Conservation (phyloP, 2,113 vertebrate species). For the Thymallus thymallus region DNA sequence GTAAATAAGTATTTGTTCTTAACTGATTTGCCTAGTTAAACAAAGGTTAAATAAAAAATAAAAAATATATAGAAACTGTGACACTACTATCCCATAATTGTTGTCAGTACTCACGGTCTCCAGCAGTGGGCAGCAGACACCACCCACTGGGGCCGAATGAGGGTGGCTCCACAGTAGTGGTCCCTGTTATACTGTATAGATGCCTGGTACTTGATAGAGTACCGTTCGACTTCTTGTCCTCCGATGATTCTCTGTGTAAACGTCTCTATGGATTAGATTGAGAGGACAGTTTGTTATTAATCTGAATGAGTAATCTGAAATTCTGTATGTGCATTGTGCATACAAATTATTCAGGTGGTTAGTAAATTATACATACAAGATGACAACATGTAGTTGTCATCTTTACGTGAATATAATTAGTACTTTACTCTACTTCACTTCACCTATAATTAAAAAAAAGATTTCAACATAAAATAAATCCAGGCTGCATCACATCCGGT, state of each 20-base stretch:
- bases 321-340: neutral
- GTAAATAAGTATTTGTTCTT: too few relatives aligned
- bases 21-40: too few relatives aligned
- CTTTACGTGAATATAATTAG: too few relatives aligned
- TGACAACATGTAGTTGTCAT: too few relatives aligned
- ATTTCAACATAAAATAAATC: too few relatives aligned
- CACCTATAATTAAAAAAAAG: too few relatives aligned
- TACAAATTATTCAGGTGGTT: too few relatives aligned
- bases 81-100: neutral
- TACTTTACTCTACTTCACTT: too few relatives aligned
- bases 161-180: slow-evolving; percentile 72
- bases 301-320: neutral
- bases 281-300: neutral
- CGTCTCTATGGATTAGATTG: slow-evolving; percentile 35
- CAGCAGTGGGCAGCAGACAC: slow-evolving; percentile 78
- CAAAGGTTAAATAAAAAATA: too few relatives aligned
- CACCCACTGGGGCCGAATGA: slow-evolving; percentile 68
- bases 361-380: too few relatives aligned
- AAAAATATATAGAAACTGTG: neutral
- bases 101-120: slow-evolving; percentile 71
- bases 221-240: slow-evolving; percentile 63
- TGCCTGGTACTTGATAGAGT: slow-evolving; percentile 69
- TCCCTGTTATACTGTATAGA: slow-evolving; percentile 1
- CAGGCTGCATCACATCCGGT: too few relatives aligned
- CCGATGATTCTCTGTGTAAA: slow-evolving; percentile 65